Evolutionary conservation across 1,140 invertebrate genomes (phyloP), one percentile per base, ranked within the genome.

Genomic region (Xylocopa sonorina): DNA sequence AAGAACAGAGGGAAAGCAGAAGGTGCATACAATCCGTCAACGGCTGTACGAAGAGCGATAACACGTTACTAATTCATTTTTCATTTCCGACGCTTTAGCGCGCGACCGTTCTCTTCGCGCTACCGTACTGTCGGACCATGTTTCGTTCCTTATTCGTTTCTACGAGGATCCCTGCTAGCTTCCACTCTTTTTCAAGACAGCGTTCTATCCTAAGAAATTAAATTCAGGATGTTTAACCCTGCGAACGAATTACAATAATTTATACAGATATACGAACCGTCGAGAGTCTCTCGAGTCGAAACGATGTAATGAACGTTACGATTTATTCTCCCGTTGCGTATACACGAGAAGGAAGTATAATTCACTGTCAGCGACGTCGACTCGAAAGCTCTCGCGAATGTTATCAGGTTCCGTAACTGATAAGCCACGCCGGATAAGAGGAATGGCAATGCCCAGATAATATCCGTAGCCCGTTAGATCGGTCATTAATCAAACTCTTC

Each of bases 401-500:
- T 63, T 77, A 82, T 83, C 75, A 74, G 41, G 50, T 82, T 57
- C 29, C 32, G 10, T 41, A 43, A 67, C 48, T 62, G 67, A 76
- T 55, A 46, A 71, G 60, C 51, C 43, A 24, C 38, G 51, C 32
- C 24, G 76, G 69, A 78, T 74, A 84, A 84, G 80, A 84, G 71
- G 73, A 84, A 82, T 84, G 82, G 82, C 10, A 38, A 71, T 62
- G 69, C 75, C 46, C 50, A 53, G 68, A 67, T 76, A 80, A 68
- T 80, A 82, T 78, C 72, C 69, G 46, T 75, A 73, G 77, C 21
- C 73, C 60, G 73, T 55, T 58, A 73, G 63, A 83, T 43, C 34
- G 82, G 79, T 80, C 83, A 86, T 90, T 90, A 88, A 87, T 90
- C 89, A 89, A 77, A 80, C 32, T 82, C 75, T 89, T 79, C 73